Percentiles rank a stretch among this genome's conserved stretches.
Conservation (phyloP, 2,888 invertebrate genomes). For the Heliconius charithonia region DNA sequence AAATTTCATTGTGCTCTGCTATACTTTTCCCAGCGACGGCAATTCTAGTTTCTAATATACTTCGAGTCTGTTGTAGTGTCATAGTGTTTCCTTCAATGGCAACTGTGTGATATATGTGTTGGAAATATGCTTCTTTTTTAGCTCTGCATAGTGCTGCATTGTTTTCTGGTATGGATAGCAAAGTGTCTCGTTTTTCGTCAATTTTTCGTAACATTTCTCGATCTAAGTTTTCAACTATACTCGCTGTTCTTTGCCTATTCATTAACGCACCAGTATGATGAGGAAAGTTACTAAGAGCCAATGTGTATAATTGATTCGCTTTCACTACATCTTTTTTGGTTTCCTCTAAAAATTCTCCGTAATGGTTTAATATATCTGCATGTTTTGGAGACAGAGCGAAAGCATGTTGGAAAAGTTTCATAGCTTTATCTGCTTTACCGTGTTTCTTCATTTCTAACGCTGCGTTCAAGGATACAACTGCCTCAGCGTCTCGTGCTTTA, state of each 20-base stretch:
- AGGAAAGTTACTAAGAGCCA: conserved; percentile 93
- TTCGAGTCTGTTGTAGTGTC: conserved; percentile 95
- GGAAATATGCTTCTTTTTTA: conserved; percentile 97
- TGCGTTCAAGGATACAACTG: conserved; percentile 91
- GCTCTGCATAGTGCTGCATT: conserved; percentile 92
- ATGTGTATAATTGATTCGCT: conserved; percentile 95
- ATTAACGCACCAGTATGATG: conserved; percentile 90
- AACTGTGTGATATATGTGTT: conserved; percentile 98
- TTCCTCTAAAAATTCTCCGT: conserved; percentile 96
- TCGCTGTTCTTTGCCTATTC: conserved; percentile 93
- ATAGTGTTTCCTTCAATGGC: conserved; percentile 99
- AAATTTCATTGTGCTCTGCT: conserved; percentile 98
- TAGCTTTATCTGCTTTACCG: conserved; percentile 93
- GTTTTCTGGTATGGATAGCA: conserved; percentile 91
- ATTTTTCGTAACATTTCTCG: conserved; percentile 89
- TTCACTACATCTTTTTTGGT: conserved; percentile 92
- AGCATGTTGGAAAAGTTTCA: conserved; percentile 94
- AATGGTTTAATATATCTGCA: conserved; percentile 95
- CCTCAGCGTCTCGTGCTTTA: conserved; percentile 85
- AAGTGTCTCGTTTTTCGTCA: conserved; percentile 91
- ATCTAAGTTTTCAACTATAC: conserved; percentile 95
- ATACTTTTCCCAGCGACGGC: conserved; percentile 94
- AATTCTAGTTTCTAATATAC: conserved; percentile 92
- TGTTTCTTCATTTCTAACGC: conserved; percentile 92
- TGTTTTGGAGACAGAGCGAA: conserved; percentile 95